Percentiles rank a stretch among this genome's conserved stretches.
These are phyloP conservation scores for Ammospiza caudacuta DNA, from an alignment of 2,113 vertebrate species.

Conservation along the genomic window DNA sequence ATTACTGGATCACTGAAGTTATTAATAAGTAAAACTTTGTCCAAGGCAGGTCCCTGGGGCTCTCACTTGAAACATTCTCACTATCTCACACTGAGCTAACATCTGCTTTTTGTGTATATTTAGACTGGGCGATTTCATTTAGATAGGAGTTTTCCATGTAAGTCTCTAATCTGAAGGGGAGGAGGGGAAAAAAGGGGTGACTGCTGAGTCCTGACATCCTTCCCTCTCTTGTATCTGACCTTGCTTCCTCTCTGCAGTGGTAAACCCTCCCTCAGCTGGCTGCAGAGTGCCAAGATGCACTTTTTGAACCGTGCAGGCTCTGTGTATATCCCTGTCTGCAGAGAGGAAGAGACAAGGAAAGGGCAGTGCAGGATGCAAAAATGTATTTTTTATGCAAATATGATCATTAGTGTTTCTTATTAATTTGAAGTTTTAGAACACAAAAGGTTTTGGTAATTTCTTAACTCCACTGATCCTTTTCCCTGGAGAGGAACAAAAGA, in stretches of 20 bases:
- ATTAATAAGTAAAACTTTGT: constrained; percentile 47
- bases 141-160: background rate
- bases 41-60: background rate
- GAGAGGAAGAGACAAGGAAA: background rate
- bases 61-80: background rate
- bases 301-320: background rate
- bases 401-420: background rate
- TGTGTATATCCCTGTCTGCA: background rate
- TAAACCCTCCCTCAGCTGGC: background rate
- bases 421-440: background rate
- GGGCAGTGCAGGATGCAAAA: background rate
- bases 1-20: background rate
- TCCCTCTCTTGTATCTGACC: background rate
- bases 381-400: background rate
- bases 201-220: background rate
- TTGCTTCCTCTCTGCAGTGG: background rate
- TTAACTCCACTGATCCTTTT: background rate
- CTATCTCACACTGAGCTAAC: background rate
- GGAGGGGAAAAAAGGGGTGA: background rate
- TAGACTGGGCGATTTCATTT: background rate
- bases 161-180: background rate
- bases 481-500: background rate
- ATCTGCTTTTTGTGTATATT: background rate
- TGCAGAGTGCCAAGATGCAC: background rate
- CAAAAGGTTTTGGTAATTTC: background rate